Base-by-base conservation (phyloP, 2,113 vertebrate species). In the Aegotheles bennettii region DNA sequence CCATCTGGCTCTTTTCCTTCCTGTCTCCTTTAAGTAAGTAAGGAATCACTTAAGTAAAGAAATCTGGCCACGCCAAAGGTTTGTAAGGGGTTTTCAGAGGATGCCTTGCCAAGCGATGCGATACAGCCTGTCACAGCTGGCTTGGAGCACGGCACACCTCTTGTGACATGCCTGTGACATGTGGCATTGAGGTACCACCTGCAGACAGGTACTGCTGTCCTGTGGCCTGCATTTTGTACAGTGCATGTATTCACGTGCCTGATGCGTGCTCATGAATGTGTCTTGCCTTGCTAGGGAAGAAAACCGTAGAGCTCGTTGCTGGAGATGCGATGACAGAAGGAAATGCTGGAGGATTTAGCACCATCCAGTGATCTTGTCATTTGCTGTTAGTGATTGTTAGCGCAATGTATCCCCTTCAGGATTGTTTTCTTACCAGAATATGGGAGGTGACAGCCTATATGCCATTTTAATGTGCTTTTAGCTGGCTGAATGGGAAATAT, bases 211-310 rank as follows among this genome's bases (percentile, higher is more conserved):
- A 6, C 69, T 47, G 2, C 74, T 50, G 48, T 3, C 53, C 80
- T 4, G 15, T n/a, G 47, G 64, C 33, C 68, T 36, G 42, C 16
- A 0, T 10, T 36, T 21, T 43, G n/a, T 5, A 1, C 45, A 50
- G 77, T 88, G 36, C 7, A 0, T 0, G 29, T 24, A 1, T 47
- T 73, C 61, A 3, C 2, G 0, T 59, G 50, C 68, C 33, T 13
- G 1, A 0, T 0, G 1, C 0, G 4, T 5, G 6, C 78, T 28
- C 7, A 33, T 21, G 79, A 33, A 21, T 5, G 1, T n/a, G n/a
- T n/a, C 7, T 1, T 4, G 40, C 75, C 54, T 63, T 29, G 43
- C 13, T 2, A 15, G 78, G 78, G 78, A 53, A 51, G 61, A 26
- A 21, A 28, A 28, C 40, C 2, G 21, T 8, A 11, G 31, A 43